These are phyloP conservation scores for Lynx canadensis DNA, from an alignment of 2,113 vertebrate species.

Conservation along the genomic window DNA sequence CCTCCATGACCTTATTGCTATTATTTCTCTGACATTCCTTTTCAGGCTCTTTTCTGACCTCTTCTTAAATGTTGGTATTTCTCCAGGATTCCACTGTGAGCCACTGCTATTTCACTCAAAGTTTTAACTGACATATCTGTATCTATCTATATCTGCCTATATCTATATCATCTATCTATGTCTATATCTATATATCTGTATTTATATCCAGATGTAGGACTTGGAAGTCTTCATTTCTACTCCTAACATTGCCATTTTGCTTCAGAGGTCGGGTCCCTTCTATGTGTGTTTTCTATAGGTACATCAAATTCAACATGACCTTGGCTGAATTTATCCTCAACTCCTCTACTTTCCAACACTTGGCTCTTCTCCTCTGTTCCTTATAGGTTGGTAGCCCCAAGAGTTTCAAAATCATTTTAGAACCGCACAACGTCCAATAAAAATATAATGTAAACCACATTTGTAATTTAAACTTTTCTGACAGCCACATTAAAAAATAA, in stretches of 20 bases:
- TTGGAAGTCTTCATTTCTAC: neutral
- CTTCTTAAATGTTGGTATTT: neutral
- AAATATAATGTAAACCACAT: neutral
- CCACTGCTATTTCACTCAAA: neutral
- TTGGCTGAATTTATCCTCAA: neutral
- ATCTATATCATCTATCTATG: no score
- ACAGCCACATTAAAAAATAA: neutral
- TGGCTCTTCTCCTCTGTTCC: neutral
- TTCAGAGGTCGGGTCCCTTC: neutral
- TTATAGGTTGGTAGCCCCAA: neutral
- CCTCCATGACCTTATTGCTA: neutral
- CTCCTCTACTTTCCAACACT: neutral
- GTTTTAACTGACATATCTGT: neutral
- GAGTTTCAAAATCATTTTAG: neutral
- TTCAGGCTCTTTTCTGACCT: neutral
- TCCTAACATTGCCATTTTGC: neutral
- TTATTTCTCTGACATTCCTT: neutral
- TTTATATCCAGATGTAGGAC: fast-evolving
- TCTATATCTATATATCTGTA: fast-evolving
- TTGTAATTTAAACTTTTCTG: neutral
- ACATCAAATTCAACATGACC: neutral
- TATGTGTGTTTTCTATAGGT: neutral
- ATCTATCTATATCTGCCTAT: no score
- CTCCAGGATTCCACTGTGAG: neutral
- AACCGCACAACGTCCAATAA: neutral